A percentile compares a stretch with the other conserved stretches of the same genome.
Conservation (phyloP, 1,140 invertebrate genomes). For the Ganaspis sp. region DNA sequence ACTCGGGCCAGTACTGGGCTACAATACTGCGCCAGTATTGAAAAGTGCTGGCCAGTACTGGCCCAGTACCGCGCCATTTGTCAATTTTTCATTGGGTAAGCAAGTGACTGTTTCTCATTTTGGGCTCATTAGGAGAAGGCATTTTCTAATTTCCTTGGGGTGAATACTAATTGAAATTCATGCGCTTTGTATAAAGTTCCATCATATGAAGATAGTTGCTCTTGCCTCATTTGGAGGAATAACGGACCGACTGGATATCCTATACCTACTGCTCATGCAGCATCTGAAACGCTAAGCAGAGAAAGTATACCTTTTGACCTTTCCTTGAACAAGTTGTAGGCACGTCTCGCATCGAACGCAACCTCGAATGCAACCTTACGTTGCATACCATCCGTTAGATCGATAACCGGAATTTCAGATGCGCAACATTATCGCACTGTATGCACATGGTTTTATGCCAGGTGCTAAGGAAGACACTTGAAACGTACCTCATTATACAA, state of each 20-base stretch:
- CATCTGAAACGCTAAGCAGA: conserved; percentile 20
- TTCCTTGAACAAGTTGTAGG: conserved; percentile 30
- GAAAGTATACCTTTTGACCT: conserved; percentile 30
- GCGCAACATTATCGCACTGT: conserved; percentile 23
- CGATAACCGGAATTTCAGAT: conserved; percentile 31
- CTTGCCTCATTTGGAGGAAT: conserved; percentile 18
- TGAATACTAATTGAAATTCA: conserved; percentile 30
- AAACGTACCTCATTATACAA: conserved; percentile 6
- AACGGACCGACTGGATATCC: conserved; percentile 4
- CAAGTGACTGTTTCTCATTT: neutral
- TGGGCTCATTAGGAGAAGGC: neutral
- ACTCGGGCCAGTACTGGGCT: no score
- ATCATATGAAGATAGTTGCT: neutral
- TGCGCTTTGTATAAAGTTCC: conserved; percentile 6
- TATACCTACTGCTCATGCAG: neutral
- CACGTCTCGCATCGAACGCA: conserved; percentile 22
- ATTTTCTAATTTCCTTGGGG: conserved; percentile 10
- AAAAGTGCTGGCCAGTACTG: no score
- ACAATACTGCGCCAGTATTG: no score
- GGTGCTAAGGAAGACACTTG: conserved; percentile 14
- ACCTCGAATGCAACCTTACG: conserved; percentile 28
- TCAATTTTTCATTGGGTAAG: neutral
- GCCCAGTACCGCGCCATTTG: neutral
- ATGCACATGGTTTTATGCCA: conserved; percentile 6
- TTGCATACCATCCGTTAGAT: conserved; percentile 31